Evolutionary conservation across 2,797 vertebrate genomes (phyloP).

Genomic region (Molossus molossus): DNA sequence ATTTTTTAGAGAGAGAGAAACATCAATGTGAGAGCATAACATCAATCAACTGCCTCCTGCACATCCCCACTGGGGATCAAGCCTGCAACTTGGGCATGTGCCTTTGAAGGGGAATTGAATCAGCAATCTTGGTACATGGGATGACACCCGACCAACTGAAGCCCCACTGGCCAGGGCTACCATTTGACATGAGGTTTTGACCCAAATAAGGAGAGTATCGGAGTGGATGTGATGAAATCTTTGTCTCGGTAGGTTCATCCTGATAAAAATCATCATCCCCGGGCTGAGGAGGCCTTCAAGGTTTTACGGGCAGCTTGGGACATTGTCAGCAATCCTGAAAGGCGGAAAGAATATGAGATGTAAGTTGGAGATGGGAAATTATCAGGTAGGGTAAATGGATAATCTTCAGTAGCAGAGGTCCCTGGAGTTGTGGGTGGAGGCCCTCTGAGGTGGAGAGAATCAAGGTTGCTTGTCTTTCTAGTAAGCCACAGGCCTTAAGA

Average conservation of each 20-base stretch:
- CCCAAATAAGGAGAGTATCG: background rate
- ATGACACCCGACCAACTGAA: background rate
- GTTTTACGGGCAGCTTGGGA: slow-evolving; percentile 97
- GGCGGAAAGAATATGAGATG: slow-evolving; percentile 95
- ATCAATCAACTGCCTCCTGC: background rate
- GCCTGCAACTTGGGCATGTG: background rate
- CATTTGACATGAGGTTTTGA: slow-evolving; percentile 55
- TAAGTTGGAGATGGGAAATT: slow-evolving; percentile 88
- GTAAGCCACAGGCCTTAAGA: background rate
- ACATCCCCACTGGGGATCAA: background rate
- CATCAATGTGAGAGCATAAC: background rate
- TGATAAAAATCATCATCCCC: slow-evolving; percentile 97
- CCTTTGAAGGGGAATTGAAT: background rate
- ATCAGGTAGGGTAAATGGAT: background rate
- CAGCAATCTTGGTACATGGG: background rate
- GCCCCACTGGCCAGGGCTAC: background rate
- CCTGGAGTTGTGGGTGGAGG: slow-evolving; percentile 20
- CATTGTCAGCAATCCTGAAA: slow-evolving; percentile 96
- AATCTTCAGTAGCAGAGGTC: slow-evolving; percentile 9
- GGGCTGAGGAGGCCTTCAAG: slow-evolving; percentile 97
- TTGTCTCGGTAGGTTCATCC: slow-evolving; percentile 94
- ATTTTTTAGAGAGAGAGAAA: background rate
- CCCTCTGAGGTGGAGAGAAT: background rate
- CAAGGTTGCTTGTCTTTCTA: slow-evolving; percentile 28
- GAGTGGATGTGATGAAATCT: slow-evolving; percentile 69